Evolutionary conservation across 2,888 invertebrate genomes (phyloP).

Genomic region (Geotrupes spiniger): DNA sequence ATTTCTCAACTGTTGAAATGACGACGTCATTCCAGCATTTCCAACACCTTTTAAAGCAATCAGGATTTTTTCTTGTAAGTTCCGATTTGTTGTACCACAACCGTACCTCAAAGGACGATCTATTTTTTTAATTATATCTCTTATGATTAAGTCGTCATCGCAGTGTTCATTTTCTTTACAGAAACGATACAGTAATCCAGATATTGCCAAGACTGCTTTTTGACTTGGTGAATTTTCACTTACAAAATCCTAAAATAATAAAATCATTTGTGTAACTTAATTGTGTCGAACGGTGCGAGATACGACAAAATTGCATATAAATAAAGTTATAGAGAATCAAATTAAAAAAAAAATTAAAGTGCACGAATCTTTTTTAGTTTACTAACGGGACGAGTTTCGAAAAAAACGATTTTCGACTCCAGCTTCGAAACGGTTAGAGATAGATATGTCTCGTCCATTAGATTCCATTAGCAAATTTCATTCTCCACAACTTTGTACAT

Average conservation of each 20-base stretch:
- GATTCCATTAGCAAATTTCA: too few relatives aligned
- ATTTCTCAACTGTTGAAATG: constrained; percentile 20
- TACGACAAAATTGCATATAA: too few relatives aligned
- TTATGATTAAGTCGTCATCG: constrained; percentile 20
- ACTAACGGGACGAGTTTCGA: too few relatives aligned
- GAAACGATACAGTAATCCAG: constrained; percentile 27
- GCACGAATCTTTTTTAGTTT: too few relatives aligned
- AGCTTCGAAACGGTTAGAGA: too few relatives aligned
- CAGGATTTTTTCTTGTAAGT: constrained; percentile 12
- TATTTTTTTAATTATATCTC: constrained; percentile 22
- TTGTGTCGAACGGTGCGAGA: too few relatives aligned
- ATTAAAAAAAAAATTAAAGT: constrained; percentile 1
- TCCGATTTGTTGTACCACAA: constrained; percentile 22
- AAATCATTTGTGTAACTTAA: too few relatives aligned
- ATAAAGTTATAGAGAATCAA: neutral
- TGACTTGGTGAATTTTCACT: constrained; percentile 1
- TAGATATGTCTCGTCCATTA: too few relatives aligned
- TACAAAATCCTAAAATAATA: constrained; percentile 13
- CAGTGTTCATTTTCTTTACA: constrained; percentile 27
- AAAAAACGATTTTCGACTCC: too few relatives aligned
- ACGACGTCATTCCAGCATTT: constrained; percentile 28
- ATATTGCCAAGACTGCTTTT: constrained; percentile 26
- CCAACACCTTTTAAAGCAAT: constrained; percentile 30
- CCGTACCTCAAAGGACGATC: constrained; percentile 22
- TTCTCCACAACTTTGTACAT: too few relatives aligned